Evolutionary conservation across 2,888 invertebrate species (phyloP).

Genomic region (Eristalis intricaria): DNA sequence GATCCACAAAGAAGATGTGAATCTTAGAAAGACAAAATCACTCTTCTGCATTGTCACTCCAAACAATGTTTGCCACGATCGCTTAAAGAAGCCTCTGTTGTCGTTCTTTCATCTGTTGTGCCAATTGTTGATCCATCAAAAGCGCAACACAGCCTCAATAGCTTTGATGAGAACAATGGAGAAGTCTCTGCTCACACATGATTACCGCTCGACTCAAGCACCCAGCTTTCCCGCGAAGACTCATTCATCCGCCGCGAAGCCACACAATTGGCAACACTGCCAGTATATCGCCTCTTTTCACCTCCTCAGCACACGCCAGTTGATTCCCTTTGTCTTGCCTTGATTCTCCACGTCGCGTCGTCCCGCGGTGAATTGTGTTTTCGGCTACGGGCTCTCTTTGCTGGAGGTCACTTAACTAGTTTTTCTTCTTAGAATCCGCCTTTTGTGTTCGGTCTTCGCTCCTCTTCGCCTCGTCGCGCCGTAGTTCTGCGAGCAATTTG

Average conservation of each 20-base stretch:
- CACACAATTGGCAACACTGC: slow-evolving; percentile 16
- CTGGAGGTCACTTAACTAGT: slow-evolving; percentile 53
- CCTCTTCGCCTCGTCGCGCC: background rate
- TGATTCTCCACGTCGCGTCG: background rate
- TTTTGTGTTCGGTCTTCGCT: background rate
- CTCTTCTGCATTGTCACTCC: too few relatives aligned
- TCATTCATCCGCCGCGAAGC: background rate
- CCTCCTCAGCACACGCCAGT: background rate
- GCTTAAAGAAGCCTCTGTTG: too few relatives aligned
- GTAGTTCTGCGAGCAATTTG: background rate
- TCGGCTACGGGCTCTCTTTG: slow-evolving; percentile 10
- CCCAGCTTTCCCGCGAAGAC: background rate
- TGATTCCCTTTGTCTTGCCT: background rate
- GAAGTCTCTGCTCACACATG: too few relatives aligned
- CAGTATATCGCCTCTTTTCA: slow-evolving; percentile 17
- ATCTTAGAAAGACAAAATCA: too few relatives aligned
- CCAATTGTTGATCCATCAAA: too few relatives aligned
- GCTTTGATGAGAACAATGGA: too few relatives aligned
- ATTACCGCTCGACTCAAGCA: too few relatives aligned
- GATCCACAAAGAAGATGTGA: too few relatives aligned
- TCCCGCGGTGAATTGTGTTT: slow-evolving; percentile 23
- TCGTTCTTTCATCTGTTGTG: too few relatives aligned
- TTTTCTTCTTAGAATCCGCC: slow-evolving; percentile 26
- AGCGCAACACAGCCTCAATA: too few relatives aligned
- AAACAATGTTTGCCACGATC: too few relatives aligned